Percentiles rank a stretch among this genome's conserved stretches.
These are phyloP conservation scores for Ochlodes sylvanus DNA, from an alignment of 2,888 invertebrate species.

Conservation along the genomic window DNA sequence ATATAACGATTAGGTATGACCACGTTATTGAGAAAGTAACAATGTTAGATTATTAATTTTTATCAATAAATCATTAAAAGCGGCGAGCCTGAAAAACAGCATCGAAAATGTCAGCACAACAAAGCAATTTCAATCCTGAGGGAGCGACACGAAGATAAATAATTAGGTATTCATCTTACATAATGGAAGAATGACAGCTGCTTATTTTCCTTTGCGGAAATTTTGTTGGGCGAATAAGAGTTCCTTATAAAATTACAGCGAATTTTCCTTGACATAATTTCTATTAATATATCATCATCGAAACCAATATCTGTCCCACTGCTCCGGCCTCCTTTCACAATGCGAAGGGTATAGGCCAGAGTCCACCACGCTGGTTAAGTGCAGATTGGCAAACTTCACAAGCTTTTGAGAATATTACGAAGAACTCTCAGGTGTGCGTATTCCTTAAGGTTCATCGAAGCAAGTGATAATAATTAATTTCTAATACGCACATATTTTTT, in stretches of 20 bases:
- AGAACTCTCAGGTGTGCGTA: no score
- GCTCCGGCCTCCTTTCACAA: no score
- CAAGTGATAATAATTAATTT: no score
- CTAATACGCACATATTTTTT: no score
- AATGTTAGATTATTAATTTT: not conserved
- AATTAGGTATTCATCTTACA: constrained; percentile 48
- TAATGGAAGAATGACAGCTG: constrained; percentile 47
- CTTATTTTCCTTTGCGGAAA: constrained; percentile 50
- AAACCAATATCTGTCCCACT: no score
- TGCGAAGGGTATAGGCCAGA: no score
- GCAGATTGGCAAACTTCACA: no score
- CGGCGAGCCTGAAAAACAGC: not conserved
- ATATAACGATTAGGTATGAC: no score
- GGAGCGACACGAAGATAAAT: constrained; percentile 45
- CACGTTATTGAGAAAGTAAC: not conserved
- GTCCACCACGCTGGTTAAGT: no score
- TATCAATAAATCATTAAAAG: constrained; percentile 1
- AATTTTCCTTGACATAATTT: not conserved
- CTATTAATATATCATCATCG: no score
- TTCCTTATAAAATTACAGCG: not conserved
- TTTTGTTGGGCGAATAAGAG: not conserved
- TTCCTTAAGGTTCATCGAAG: no score
- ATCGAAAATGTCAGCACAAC: constrained; percentile 15
- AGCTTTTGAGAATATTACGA: no score
- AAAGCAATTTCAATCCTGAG: constrained; percentile 20